Percentiles rank a stretch among this genome's conserved stretches.
These are phyloP conservation scores for Phenganax marumi DNA, from an alignment of 92 coral and sea anemone species.

Conservation along the genomic window DNA sequence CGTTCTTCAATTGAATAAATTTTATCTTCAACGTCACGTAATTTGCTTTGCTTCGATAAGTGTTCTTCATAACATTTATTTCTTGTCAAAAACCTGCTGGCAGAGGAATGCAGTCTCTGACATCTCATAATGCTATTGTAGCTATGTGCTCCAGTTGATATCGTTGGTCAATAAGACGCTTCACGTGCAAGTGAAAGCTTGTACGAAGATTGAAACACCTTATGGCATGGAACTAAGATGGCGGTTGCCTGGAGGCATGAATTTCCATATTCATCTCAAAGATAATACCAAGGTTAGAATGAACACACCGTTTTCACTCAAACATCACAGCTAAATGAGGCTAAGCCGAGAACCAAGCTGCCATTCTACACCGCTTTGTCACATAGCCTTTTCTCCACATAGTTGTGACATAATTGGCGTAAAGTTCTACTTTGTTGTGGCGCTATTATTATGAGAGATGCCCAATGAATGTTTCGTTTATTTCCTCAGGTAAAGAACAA, in stretches of 20 bases:
- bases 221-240: slow-evolving; percentile 94
- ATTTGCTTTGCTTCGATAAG: too few relatives aligned
- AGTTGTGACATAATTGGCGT: too few relatives aligned
- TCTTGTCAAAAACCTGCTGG: too few relatives aligned
- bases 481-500: slow-evolving; percentile 79
- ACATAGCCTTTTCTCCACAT: too few relatives aligned
- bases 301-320: neutral
- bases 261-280: slow-evolving; percentile 82
- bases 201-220: slow-evolving; percentile 80
- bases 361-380: too few relatives aligned
- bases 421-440: too few relatives aligned
- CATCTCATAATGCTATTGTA: neutral
- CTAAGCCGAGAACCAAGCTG: too few relatives aligned
- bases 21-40: too few relatives aligned
- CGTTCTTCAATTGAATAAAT: too few relatives aligned
- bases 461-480: neutral
- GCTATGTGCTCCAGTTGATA: slow-evolving; percentile 80
- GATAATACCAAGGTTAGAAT: slow-evolving; percentile 76
- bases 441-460: too few relatives aligned
- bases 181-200: slow-evolving; percentile 60
- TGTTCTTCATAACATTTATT: too few relatives aligned
- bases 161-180: slow-evolving; percentile 73
- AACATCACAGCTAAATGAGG: neutral
- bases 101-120: neutral
- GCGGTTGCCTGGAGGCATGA: slow-evolving; percentile 93